Conservation (phyloP, 2,797 vertebrate species). For the Pelodytes ibericus region DNA sequence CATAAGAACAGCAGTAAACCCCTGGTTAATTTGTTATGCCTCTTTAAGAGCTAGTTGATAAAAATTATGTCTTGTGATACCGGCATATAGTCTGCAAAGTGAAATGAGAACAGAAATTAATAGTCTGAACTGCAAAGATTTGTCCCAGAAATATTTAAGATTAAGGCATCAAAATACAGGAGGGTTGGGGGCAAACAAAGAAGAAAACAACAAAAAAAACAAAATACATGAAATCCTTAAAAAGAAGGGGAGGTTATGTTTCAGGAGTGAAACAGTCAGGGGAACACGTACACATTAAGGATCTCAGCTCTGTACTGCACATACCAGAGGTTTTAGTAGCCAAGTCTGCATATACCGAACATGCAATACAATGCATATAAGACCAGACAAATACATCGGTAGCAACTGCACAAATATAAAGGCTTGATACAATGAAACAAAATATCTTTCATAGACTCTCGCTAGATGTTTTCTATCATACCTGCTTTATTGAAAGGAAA, state of each 20-base stretch:
- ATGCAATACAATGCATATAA: too few relatives aligned
- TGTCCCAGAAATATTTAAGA: slow-evolving; percentile 62
- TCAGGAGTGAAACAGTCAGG: background rate
- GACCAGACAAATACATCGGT: background rate
- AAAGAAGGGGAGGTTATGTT: background rate
- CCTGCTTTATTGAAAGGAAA: too few relatives aligned
- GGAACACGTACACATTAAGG: background rate
- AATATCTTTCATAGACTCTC: background rate
- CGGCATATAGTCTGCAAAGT: slow-evolving; percentile 77
- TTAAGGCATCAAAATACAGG: slow-evolving; percentile 58
- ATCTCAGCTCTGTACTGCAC: background rate
- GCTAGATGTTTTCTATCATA: background rate
- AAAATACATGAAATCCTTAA: background rate
- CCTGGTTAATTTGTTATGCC: slow-evolving; percentile 86
- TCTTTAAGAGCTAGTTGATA: slow-evolving; percentile 88
- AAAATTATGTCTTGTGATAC: slow-evolving; percentile 78
- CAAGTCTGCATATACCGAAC: background rate
- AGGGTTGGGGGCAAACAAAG: background rate
- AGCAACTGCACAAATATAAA: background rate
- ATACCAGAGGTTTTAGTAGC: too few relatives aligned
- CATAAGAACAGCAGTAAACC: slow-evolving; percentile 89
- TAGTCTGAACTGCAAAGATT: slow-evolving; percentile 69
- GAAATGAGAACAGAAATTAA: slow-evolving; percentile 79
- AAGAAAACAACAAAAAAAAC: background rate
- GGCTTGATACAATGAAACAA: background rate